A percentile compares a stretch with the other conserved stretches of the same genome.
These are phyloP conservation scores for Chionomys nivalis DNA, from an alignment of 2,113 vertebrate species.

Conservation along the genomic window DNA sequence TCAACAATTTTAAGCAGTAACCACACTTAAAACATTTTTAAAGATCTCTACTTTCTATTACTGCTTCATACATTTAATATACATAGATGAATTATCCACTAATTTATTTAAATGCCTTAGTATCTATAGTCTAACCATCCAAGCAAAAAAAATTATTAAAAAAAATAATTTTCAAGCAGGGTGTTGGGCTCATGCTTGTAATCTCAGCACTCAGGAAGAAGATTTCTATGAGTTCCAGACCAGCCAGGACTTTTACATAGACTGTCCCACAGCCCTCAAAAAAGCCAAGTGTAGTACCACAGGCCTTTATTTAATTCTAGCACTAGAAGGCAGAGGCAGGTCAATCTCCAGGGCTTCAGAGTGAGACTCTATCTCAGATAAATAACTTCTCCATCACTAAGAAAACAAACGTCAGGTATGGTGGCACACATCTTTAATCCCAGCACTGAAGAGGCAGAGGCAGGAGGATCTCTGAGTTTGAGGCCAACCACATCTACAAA, in stretches of 20 bases:
- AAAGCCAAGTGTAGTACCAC: neutral
- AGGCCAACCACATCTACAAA: neutral
- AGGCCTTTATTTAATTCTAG: neutral
- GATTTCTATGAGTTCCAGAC: neutral
- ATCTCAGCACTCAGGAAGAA: neutral
- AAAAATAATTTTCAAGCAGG: neutral
- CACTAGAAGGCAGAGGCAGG: neutral
- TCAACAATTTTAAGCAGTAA: neutral
- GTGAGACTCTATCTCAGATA: neutral
- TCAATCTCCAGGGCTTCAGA: neutral
- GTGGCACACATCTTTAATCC: neutral
- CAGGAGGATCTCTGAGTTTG: neutral
- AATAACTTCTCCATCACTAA: neutral
- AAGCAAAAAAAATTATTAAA: constrained; percentile 37
- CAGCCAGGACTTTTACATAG: neutral
- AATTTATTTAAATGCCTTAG: constrained; percentile 49
- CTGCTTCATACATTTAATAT: neutral
- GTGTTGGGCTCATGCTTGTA: neutral
- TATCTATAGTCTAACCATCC: constrained; percentile 34
- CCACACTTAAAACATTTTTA: constrained; percentile 21
- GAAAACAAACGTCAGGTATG: neutral
- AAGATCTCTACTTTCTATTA: constrained; percentile 54
- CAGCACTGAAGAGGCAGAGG: neutral
- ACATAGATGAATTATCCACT: neutral
- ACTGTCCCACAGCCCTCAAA: neutral